Evolutionary conservation across 2,797 vertebrate species (phyloP).

Genomic region (Enteromius argenteus): DNA sequence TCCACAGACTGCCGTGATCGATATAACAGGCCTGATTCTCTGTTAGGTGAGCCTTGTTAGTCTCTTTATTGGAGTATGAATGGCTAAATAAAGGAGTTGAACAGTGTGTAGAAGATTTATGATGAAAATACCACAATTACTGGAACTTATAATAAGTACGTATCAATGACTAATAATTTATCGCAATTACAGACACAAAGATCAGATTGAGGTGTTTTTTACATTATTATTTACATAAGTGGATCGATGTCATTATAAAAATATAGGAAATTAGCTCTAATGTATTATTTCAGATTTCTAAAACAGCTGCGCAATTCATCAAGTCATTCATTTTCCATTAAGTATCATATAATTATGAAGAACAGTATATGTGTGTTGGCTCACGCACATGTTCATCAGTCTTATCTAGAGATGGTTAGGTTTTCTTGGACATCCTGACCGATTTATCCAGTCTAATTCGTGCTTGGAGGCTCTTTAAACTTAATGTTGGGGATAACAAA

Average conservation of each 20-base stretch:
- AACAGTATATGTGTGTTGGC: constrained; percentile 37
- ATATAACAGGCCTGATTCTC: constrained; percentile 36
- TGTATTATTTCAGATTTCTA: constrained; percentile 29
- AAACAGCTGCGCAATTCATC: constrained; percentile 44
- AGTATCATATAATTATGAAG: constrained; percentile 43
- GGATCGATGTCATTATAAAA: constrained; percentile 43
- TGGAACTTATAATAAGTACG: constrained; percentile 14
- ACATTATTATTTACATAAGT: constrained; percentile 19
- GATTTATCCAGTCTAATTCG: constrained; percentile 9
- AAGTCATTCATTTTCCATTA: constrained; percentile 39
- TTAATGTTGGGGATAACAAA: constrained; percentile 12
- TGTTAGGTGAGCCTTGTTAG: constrained; percentile 23
- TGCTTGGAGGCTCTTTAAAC: constrained; percentile 11
- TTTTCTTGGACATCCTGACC: constrained; percentile 26
- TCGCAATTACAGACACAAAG: constrained; percentile 5
- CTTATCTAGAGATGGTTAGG: constrained; percentile 3
- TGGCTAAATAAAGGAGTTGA: constrained; percentile 8
- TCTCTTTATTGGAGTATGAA: constrained; percentile 22
- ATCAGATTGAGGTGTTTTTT: constrained; percentile 17
- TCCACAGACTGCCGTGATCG: constrained; percentile 27
- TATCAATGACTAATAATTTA: constrained; percentile 28
- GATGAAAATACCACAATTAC: constrained; percentile 23
- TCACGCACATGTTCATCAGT: constrained; percentile 12
- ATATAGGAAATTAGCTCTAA: constrained; percentile 24
- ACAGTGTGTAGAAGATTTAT: not conserved